Evolutionary conservation across 1,140 invertebrate genomes (phyloP).

Genomic region (Hypothenemus hampei): DNA sequence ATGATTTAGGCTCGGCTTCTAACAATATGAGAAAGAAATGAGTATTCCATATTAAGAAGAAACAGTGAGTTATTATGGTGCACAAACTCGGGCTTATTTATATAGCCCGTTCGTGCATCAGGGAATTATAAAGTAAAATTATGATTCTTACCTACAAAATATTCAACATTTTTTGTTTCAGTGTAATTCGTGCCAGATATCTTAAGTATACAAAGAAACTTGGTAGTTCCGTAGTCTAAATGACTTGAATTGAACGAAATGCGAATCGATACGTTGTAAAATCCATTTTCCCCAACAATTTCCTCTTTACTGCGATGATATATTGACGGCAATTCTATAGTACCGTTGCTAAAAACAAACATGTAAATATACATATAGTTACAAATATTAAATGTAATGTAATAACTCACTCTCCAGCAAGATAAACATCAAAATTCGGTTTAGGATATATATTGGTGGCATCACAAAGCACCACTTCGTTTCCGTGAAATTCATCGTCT

Average conservation of each 20-base stretch:
- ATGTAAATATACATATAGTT: too few species aligned
- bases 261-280: constrained; percentile 22
- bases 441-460: constrained; percentile 14
- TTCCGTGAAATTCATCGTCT: constrained; percentile 10
- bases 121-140: too few species aligned
- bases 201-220: constrained; percentile 27
- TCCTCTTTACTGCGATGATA: constrained; percentile 5
- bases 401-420: constrained; percentile 1
- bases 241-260: constrained; percentile 20
- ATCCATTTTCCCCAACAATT: constrained; percentile 8
- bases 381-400: too few species aligned
- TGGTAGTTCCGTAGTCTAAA: constrained; percentile 18
- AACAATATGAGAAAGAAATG: constrained; percentile 2
- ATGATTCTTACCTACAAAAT: constrained; percentile 23
- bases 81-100: too few species aligned
- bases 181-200: constrained; percentile 32
- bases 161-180: constrained; percentile 16
- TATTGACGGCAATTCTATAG: constrained; percentile 9
- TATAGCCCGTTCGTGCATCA: too few species aligned
- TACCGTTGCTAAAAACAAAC: constrained; percentile 17
- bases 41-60: too few species aligned
- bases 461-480: constrained; percentile 17
- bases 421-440: constrained; percentile 4
- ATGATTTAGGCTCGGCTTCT: background rate
- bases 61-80: too few species aligned